Evolutionary conservation across 1,140 invertebrate genomes (phyloP), one percentile per base, ranked within the genome.

Genomic region (Rhagoletis pomonella): DNA sequence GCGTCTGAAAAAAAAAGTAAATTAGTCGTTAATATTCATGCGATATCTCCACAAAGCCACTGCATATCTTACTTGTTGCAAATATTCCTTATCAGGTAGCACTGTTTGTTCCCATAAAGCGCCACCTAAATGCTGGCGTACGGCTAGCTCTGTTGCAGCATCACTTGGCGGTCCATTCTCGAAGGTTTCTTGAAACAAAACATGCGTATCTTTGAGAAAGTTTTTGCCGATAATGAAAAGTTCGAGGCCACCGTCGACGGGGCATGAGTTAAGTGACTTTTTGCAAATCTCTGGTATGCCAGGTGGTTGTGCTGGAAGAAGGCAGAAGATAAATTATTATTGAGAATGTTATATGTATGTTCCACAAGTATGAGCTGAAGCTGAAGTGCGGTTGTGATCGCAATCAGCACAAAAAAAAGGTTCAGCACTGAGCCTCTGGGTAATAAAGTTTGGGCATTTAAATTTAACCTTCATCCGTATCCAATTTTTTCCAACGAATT

Each of bases 161-260:
- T 89, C 89, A 86, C 91, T 91, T 60, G 89, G 89, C 85, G 87
- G 88, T 81, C 90, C 90, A 67, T 91, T 90, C 94, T 94, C 67
- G 93, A 92, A 90, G 92, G 93, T 94, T 90, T 97, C 94, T 93
- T 97, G 96, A 93, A 99, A 99, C 64, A 98, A 94, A 9, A 99
- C 96, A 86, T 96, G 95, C 1, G 98, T 98, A 93, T 99, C 98
- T 94, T 99, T 99, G 14, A 98, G 94, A 92, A 99, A 99, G 93
- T 99, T 99, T 93, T 99, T 99, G 10, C 98, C 98, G 85, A 99
- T 96, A 73, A 99, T 96, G 92, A 99, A 99, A 17, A 99, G 93
- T 91, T 99, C 98, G n/a, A 96, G 92, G 1, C 97, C 97, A 7
- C 98, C 98, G 67, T 95, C 95, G 0, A 96, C 96, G 9, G 96